Base-by-base conservation (phyloP, 2,113 vertebrate genomes). In the Gymnorhina tibicen region DNA sequence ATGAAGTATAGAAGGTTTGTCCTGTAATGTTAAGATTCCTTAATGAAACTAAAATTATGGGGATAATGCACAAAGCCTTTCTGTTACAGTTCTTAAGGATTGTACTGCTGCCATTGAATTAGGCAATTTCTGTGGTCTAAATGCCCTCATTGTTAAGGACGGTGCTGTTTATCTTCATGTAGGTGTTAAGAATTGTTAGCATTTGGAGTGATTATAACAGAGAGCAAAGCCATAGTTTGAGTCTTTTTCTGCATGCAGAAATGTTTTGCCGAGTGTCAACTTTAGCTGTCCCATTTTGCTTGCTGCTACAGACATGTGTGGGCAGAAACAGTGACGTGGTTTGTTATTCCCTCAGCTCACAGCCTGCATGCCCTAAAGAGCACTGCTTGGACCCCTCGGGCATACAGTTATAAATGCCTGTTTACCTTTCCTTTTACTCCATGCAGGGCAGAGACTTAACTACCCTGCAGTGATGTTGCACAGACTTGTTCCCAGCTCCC, bases 111-210 rank as follows among this genome's bases (percentile, higher is more conserved):
- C 96, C 94, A 87, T 83, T 94, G 95, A 95, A 96, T 97, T 93
- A 95, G 44, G 69, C 72, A 89, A 90, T 97, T 84, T 93, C 67
- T 93, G 78, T 78, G 67, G 49, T 92, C 13, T 67, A 70, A 96
- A 91, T 95, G 83, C 87, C 73, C 82, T 97, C 90, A 70, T 93
- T 97, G 94, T 96, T 96, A 68, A 89, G 81, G 95, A 84, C 19
- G 3, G 58, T 85, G 70, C 77, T 80, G 52, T 89, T 95, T 95
- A 90, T 59, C 46, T 87, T 95, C 85, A 84, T 53, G 88, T 93
- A 85, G 89, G 89, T 91, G 60, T 97, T 96, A 81, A 62, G 93
- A 96, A 97, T 85, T 69, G 87, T 94, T 95, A 95, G 39, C 83
- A 91, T 89, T 95, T 93, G 88, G 87, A 91, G 84, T 89, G 73